Conservation (phyloP, 2,113 vertebrate species). For the Propithecus coquereli region DNA sequence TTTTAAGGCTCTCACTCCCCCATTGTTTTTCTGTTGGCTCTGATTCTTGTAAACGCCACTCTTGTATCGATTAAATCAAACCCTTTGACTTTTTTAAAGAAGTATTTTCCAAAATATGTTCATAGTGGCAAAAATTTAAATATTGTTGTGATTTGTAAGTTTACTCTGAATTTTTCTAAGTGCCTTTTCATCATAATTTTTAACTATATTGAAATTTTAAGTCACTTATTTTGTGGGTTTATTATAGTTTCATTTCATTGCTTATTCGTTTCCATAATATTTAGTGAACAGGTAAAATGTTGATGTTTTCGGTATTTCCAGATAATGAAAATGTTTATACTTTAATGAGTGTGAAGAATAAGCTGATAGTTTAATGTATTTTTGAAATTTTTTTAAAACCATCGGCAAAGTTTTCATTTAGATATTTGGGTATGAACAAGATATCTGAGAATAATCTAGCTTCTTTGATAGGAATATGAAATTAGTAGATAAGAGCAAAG, state of each 20-base stretch:
- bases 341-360: background rate
- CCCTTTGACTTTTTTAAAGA: background rate
- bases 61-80: background rate
- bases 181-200: background rate
- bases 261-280: background rate
- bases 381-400: background rate
- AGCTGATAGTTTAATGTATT: background rate
- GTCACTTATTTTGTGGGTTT: background rate
- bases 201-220: background rate
- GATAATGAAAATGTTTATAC: background rate
- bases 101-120: background rate
- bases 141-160: background rate
- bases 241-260: background rate
- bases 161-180: background rate
- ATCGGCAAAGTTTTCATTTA: background rate
- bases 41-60: background rate
- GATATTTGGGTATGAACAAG: background rate
- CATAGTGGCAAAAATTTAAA: background rate
- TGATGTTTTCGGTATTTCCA: background rate
- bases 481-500: background rate
- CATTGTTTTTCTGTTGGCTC: background rate
- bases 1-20: background rate
- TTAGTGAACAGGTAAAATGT: background rate
- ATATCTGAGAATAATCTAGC: background rate
- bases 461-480: background rate